Evolutionary conservation across 2,888 invertebrate species (phyloP), one percentile per base, ranked within the genome.

Genomic region (Andrena fulva): DNA sequence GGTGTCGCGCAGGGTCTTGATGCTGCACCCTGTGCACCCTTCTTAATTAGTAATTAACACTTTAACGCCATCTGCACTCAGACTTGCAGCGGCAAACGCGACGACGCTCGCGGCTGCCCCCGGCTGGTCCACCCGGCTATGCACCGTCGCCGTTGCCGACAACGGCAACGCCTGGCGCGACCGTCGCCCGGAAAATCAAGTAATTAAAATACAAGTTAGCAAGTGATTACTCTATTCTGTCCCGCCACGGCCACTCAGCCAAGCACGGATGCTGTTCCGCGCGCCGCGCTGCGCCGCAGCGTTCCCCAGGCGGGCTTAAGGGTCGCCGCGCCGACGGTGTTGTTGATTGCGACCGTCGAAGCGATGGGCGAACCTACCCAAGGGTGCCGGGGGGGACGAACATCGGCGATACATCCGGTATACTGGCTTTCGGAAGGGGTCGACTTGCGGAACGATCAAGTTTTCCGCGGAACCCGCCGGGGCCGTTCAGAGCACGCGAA

Each of bases 31-130:
- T 88, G 87, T 87, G 88, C 91, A 90, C 91, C 91, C 92, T 93
- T 91, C 93, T 93, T 93, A 93, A 94, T 94, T 94, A 93, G 92
- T 93, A 93, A 93, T 94, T 93, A 93, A 93, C 93, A 91, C 93
- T 93, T 93, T 93, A 92, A 91, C 91, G 90, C 91, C 91, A 91
- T 92, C 91, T 89, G 88, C 89, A 88, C 89, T 89, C 91, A 87
- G 87, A 90, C 89, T 87, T 85, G 87, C 76, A 78, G 84, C 82
- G 85, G 82, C 83, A 83, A 77, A 74, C 85, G 82, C 82, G 79
- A 67, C 84, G 81, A 80, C 69, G 67, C 42, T 54, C 42, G 59
- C 54, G 10, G 42, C 5, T 20, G 62, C 54, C 29, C 10, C 7
- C 20, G 60, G 63, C 50, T 48, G 62, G 42, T 48, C 63, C 74